phyloP scores from a whole-genome alignment of 2,113 vertebrate species.

The Tragulus kanchil region DNA sequence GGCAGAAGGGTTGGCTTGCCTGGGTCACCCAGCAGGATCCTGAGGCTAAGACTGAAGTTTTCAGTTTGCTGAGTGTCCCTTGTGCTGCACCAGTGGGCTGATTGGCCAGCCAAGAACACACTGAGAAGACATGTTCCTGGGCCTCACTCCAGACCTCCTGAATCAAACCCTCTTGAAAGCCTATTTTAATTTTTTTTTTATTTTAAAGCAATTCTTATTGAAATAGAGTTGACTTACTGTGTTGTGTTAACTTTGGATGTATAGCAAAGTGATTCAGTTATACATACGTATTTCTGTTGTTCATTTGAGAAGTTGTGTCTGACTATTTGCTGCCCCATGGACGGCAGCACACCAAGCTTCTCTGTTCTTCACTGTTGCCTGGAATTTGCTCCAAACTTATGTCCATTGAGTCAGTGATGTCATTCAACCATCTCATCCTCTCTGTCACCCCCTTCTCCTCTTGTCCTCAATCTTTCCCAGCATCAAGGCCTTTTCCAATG shows the following conservation, averaged over 20 bases:
- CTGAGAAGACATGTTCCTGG: not conserved
- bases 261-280: not conserved
- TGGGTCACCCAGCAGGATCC: not conserved
- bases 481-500: not conserved
- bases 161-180: not conserved
- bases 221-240: not conserved
- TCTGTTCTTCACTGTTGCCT: not conserved
- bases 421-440: not conserved
- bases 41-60: not conserved
- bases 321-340: not conserved
- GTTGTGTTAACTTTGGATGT: not conserved
- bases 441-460: not conserved
- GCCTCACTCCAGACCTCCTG: not conserved
- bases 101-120: not conserved
- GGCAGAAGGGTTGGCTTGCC: not conserved
- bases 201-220: not conserved
- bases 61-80: not conserved
- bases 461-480: not conserved
- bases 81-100: not conserved
- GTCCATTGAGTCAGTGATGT: not conserved
- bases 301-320: not conserved
- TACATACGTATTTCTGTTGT: not conserved
- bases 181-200: not conserved
- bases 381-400: not conserved
- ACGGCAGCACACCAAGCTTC: not conserved